These are phyloP conservation scores for Clupea harengus DNA, from an alignment of 2,113 vertebrate species.

Conservation along the genomic window DNA sequence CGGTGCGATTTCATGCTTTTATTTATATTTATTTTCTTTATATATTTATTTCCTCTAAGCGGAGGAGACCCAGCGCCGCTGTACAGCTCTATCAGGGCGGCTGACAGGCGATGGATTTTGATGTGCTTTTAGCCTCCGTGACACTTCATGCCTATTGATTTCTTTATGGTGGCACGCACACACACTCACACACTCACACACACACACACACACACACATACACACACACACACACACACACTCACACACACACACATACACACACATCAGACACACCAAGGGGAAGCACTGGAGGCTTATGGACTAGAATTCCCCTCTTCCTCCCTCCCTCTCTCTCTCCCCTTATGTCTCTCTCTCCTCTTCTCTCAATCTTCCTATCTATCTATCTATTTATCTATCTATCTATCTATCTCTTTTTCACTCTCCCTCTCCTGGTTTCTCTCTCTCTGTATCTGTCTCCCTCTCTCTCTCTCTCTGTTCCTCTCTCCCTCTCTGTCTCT, in stretches of 20 bases:
- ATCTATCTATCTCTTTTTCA: neutral
- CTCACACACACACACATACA: too few species aligned
- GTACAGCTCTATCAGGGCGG: slow-evolving; percentile 5
- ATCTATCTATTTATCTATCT: too few species aligned
- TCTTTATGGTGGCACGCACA: slow-evolving; percentile 48
- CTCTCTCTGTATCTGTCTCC: too few species aligned
- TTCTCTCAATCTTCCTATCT: neutral
- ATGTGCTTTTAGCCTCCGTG: slow-evolving; percentile 40
- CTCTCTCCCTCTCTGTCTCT: neutral
- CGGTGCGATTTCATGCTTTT: slow-evolving; percentile 32
- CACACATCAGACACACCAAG: too few species aligned
- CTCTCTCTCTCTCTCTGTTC: too few species aligned
- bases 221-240: slow-evolving; percentile 24
- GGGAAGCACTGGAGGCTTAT: slow-evolving; percentile 41
- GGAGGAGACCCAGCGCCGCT: neutral
- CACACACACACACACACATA: neutral
- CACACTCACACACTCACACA: neutral
- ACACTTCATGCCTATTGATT: slow-evolving; percentile 56
- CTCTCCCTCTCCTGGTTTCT: neutral
- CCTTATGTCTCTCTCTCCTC: neutral
- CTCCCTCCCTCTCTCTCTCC: neutral
- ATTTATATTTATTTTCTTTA: neutral
- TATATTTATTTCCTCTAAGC: neutral
- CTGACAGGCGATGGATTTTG: slow-evolving; percentile 37
- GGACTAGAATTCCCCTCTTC: slow-evolving; percentile 26